Conservation (phyloP, 2,888 invertebrate genomes). For the Helleia helle region DNA sequence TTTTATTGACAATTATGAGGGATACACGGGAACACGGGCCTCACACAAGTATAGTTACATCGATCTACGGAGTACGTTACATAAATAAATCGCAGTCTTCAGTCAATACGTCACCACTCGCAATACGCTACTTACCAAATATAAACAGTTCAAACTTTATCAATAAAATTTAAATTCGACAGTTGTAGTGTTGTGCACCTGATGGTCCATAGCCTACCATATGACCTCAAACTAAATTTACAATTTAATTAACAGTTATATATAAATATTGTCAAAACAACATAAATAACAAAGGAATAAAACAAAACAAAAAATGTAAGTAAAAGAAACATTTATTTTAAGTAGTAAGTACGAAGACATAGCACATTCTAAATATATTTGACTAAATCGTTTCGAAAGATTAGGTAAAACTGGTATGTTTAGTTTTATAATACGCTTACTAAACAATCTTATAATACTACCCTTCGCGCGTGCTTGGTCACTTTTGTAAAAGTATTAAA, state of each 20-base stretch:
- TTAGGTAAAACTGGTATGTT: constrained; percentile 1
- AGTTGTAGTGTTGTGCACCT: constrained; percentile 9
- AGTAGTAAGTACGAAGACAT: constrained; percentile 34
- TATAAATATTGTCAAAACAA: background rate
- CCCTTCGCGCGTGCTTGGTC: background rate
- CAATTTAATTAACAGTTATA: background rate
- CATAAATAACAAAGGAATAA: constrained; percentile 19
- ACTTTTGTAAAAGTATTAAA: background rate
- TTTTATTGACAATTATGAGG: constrained; percentile 37
- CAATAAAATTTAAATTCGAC: constrained; percentile 37
- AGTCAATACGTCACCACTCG: constrained; percentile 21
- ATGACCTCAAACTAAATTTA: background rate
- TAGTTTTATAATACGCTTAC: background rate
- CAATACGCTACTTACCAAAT: constrained; percentile 18
- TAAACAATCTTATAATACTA: background rate
- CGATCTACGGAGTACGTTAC: constrained; percentile 24
- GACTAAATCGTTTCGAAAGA: background rate
- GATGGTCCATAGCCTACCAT: background rate
- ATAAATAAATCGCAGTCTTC: constrained; percentile 32
- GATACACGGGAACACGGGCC: constrained; percentile 36
- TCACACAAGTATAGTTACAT: constrained; percentile 19
- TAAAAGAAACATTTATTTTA: constrained; percentile 30
- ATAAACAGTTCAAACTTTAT: constrained; percentile 18
- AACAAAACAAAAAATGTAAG: constrained; percentile 22
- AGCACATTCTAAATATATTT: background rate